Evolutionary conservation across 2,888 invertebrate genomes (phyloP).

Genomic region (Mythimna loreyi): DNA sequence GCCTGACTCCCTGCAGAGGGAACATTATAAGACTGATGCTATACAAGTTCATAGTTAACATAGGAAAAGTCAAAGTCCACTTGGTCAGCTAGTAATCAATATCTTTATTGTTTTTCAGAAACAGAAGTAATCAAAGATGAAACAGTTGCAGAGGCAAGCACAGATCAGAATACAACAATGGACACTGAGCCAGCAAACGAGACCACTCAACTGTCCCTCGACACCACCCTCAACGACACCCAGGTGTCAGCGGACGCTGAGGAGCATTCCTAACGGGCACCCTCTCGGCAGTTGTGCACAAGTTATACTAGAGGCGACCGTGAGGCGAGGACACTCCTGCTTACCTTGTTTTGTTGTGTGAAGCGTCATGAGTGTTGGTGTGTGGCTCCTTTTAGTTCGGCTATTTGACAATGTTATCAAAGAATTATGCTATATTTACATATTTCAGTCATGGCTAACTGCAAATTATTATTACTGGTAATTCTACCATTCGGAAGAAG

Average conservation of each 20-base stretch:
- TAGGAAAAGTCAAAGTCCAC: no score
- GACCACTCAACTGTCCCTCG: constrained; percentile 33
- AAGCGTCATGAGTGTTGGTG: constrained; percentile 9
- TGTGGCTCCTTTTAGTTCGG: constrained; percentile 26
- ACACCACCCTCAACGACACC: constrained; percentile 42
- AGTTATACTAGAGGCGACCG: constrained; percentile 55
- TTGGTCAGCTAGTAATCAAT: background rate
- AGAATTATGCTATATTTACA: background rate
- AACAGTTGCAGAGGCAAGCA: constrained; percentile 37
- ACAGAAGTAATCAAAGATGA: constrained; percentile 35
- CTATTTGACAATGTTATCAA: constrained; percentile 10
- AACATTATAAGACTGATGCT: no score
- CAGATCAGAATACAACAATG: constrained; percentile 31
- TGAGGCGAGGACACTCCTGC: constrained; percentile 28
- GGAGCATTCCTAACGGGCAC: constrained; percentile 69
- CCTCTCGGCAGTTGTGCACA: constrained; percentile 22
- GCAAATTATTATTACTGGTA: no score
- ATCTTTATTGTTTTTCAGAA: constrained; percentile 22
- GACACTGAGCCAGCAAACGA: constrained; percentile 42
- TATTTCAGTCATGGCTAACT: no score
- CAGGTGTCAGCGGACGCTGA: constrained; percentile 26
- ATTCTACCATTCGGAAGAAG: no score
- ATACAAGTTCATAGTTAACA: no score
- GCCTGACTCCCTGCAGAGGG: no score
- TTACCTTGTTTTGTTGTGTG: constrained; percentile 20